Base-by-base conservation (phyloP, 2,113 vertebrate species). In the Cranoglanis bouderius region DNA sequence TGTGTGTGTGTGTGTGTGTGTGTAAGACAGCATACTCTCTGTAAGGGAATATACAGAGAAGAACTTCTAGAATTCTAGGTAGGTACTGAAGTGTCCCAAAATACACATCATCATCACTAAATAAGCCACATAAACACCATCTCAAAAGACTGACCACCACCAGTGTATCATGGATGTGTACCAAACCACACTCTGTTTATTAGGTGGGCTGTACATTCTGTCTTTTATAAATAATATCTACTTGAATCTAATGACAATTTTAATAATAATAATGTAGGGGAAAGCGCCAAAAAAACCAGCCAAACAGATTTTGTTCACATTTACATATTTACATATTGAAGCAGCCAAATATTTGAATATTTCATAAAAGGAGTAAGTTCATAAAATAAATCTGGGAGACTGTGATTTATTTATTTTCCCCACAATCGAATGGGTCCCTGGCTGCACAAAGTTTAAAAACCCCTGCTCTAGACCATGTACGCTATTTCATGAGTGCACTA, bases 21-120 rank as follows among this genome's bases (percentile, higher is more conserved):
- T 81, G 72, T 82, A 85, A 85, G 90, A 59, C 70, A 49, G 57
- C 38, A 72, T 55, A 4, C 9, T 14, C 55, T 86, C 29, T 43
- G 32, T 77, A 26, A 75, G 40, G 9, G 19, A 12, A 77, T 24
- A 77, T 46, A 77, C 24, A 51, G 43, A 16, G 24, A 78, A 78
- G 8, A 18, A 40, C 70, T 75, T 75, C 75, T n/a, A 49, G 75
- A 49, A 46, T 78, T 49, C 43, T 2, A 49, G 26, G 0, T n/a
- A n/a, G 21, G 75, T 14, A 49, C 26, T 13, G 35, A 40, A 40
- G 70, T 72, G 35, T 72, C 18, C 18, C 1, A 21, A 72, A 32
- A 49, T 49, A 29, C 12, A 78, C 24, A 78, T 26, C 75, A n/a
- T 46, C 40, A 40, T 24, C 38, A n/a, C 4, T 2, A 49, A n/a